Evolutionary conservation across 2,888 invertebrate genomes (phyloP).

Genomic region (Phyto melanocephala): DNA sequence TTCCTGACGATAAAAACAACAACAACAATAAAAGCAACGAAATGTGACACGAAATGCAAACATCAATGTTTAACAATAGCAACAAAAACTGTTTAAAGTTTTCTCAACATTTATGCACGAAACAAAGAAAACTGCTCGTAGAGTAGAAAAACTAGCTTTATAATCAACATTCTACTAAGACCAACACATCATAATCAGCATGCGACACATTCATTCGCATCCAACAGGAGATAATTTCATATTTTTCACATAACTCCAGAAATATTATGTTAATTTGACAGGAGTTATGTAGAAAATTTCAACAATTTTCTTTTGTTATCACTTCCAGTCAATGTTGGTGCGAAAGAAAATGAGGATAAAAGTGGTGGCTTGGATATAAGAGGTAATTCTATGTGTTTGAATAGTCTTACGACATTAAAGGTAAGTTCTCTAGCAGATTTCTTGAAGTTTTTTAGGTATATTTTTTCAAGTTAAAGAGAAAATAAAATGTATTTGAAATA

Average conservation of each 20-base stretch:
- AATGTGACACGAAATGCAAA: constrained; percentile 50
- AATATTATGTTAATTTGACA: constrained; percentile 50
- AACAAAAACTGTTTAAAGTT: constrained; percentile 16
- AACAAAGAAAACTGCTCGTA: constrained; percentile 3
- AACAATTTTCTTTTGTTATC: constrained; percentile 38
- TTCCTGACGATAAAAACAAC: constrained; percentile 37
- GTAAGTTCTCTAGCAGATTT: too few relatives aligned
- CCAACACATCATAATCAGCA: constrained; percentile 19
- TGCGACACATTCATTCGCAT: not conserved
- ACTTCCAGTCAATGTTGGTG: constrained; percentile 22
- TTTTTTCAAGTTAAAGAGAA: too few relatives aligned
- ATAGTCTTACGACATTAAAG: too few relatives aligned
- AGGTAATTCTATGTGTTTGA: too few relatives aligned
- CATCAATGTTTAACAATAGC: constrained; percentile 43
- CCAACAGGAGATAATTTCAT: constrained; percentile 31
- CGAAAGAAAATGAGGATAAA: not conserved
- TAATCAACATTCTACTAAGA: constrained; percentile 27
- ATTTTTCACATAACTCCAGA: constrained; percentile 38
- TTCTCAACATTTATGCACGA: constrained; percentile 37
- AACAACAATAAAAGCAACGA: not conserved
- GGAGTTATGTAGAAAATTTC: constrained; percentile 38
- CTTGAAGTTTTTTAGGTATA: too few relatives aligned
- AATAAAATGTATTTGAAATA: too few relatives aligned
- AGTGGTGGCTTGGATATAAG: not conserved
- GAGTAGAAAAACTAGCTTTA: not conserved